Conservation (phyloP, 2,888 invertebrate species). For the Habroteleia sp. region DNA sequence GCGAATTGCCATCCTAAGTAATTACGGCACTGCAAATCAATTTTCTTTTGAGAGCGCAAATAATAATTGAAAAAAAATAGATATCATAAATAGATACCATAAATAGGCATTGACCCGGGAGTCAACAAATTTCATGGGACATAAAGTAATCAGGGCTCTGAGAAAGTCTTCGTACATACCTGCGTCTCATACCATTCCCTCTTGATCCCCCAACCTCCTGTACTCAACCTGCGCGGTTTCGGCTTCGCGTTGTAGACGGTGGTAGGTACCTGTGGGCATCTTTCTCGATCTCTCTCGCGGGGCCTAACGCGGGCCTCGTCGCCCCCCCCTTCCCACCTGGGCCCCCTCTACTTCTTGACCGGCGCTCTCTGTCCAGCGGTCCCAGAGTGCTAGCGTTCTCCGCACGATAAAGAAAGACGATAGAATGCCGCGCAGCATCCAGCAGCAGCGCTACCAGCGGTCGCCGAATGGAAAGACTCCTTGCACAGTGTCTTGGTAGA, state of each 20-base stretch:
- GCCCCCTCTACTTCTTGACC: constrained; percentile 82
- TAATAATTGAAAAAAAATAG: neutral
- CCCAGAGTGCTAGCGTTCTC: constrained; percentile 85
- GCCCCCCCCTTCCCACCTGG: constrained; percentile 74
- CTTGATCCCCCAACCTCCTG: constrained; percentile 74
- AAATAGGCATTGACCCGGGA: neutral
- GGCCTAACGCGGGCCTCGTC: constrained; percentile 62
- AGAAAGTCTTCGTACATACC: constrained; percentile 68
- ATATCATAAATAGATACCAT: neutral
- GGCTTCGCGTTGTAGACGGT: constrained; percentile 70
- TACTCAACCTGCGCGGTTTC: constrained; percentile 77
- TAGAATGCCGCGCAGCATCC: constrained; percentile 77
- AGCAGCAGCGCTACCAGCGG: constrained; percentile 81
- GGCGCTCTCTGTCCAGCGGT: constrained; percentile 81
- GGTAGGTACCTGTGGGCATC: constrained; percentile 72
- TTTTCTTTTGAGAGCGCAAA: no score
- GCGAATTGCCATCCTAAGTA: no score
- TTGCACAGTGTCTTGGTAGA: constrained; percentile 50
- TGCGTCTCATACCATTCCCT: constrained; percentile 74
- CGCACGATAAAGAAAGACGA: constrained; percentile 74
- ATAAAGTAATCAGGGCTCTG: constrained; percentile 43
- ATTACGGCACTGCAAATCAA: no score
- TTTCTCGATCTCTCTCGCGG: constrained; percentile 55
- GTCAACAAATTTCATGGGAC: constrained; percentile 1
- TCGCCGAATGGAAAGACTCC: constrained; percentile 77